phyloP scores from a whole-genome alignment of 2,113 vertebrate species.

The Morone saxatilis region DNA sequence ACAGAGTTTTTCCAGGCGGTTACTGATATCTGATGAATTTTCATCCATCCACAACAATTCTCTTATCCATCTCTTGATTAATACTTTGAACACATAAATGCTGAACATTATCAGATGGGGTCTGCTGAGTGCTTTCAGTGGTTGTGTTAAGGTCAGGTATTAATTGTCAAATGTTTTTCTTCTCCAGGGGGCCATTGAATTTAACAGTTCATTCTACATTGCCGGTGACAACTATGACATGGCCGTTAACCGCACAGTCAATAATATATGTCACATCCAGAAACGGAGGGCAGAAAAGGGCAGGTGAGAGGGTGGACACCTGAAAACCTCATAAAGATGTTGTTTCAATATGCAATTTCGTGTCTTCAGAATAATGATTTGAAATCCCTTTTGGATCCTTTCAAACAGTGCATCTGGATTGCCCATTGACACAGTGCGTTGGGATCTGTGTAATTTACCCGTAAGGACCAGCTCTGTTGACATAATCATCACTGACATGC shows the following conservation, averaged over 20 bases:
- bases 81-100: not conserved
- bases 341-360: not conserved
- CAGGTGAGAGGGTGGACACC: conserved; percentile 66
- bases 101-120: not conserved
- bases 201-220: conserved; percentile 90
- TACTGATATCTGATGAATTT: not conserved
- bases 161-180: conserved; percentile 21
- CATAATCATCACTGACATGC: conserved; percentile 95
- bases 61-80: not conserved
- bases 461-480: conserved; percentile 92
- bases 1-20: not conserved
- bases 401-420: conserved; percentile 83
- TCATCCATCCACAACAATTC: not conserved
- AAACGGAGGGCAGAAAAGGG: conserved; percentile 88
- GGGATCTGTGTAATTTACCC: conserved; percentile 93
- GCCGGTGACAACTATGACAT: conserved; percentile 95
- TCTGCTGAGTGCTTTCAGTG: not conserved
- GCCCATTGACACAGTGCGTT: conserved; percentile 91
- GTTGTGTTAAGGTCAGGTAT: not conserved
- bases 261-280: conserved; percentile 92
- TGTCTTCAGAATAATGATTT: not conserved
- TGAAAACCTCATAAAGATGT: not conserved
- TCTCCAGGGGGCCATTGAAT: conserved; percentile 92
- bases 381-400: conserved; percentile 1
- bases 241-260: conserved; percentile 93